These are phyloP conservation scores for Habroteleia sp. DNA, from an alignment of 2,888 invertebrate species.

Conservation along the genomic window DNA sequence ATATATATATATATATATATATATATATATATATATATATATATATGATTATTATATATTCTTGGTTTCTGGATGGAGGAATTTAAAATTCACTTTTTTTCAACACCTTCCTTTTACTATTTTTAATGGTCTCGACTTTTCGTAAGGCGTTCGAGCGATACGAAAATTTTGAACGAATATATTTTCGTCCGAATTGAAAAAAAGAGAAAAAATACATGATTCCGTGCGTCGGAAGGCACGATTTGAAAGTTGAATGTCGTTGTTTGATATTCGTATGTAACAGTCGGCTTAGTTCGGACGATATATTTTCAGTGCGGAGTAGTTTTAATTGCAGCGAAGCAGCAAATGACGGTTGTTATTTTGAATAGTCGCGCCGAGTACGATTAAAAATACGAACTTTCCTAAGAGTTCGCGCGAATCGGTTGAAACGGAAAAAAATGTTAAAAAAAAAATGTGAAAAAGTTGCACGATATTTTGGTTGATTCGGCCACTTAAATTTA, in stretches of 20 bases:
- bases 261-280: slow-evolving; percentile 44
- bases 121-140: too few species aligned
- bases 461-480: slow-evolving; percentile 25
- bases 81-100: too few species aligned
- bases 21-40: too few species aligned
- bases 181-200: too few species aligned
- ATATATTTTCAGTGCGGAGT: slow-evolving; percentile 41
- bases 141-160: too few species aligned
- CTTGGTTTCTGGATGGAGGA: too few species aligned
- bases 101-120: too few species aligned
- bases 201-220: too few species aligned
- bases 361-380: slow-evolving; percentile 36
- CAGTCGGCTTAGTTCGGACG: slow-evolving; percentile 31
- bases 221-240: too few species aligned
- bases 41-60: too few species aligned
- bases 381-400: slow-evolving; percentile 58
- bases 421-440: slow-evolving; percentile 7
- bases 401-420: slow-evolving; percentile 16
- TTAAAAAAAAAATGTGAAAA: slow-evolving; percentile 11
- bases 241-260: slow-evolving; percentile 43
- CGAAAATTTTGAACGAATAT: too few species aligned
- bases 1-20: too few species aligned
- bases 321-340: slow-evolving; percentile 53
- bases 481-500: slow-evolving; percentile 49
- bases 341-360: slow-evolving; percentile 25